A percentile compares a stretch with the other conserved stretches of the same genome.
Evolutionary conservation across 2,888 invertebrate species (phyloP).

Genomic region (Oasisia sp.): DNA sequence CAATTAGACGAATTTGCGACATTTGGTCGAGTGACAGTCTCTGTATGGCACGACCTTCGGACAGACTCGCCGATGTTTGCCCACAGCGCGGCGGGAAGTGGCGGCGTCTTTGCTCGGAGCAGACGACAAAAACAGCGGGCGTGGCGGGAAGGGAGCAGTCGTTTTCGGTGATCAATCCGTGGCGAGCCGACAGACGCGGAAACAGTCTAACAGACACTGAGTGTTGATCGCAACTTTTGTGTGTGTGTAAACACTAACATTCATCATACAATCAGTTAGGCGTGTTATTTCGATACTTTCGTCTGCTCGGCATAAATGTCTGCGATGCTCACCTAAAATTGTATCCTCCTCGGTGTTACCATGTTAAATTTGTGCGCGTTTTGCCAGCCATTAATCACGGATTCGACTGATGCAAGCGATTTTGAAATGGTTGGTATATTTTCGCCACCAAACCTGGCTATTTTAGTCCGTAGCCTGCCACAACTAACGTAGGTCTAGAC

Average conservation of each 20-base stretch:
- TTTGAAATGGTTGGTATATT: too few species aligned
- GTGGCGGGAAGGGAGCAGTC: not conserved
- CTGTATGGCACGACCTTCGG: not conserved
- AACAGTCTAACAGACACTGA: not conserved
- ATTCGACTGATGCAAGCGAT: too few species aligned
- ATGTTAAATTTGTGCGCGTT: too few species aligned
- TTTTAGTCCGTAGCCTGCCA: too few species aligned
- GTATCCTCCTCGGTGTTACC: too few species aligned
- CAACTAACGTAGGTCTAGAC: too few species aligned
- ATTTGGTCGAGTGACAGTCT: slow-evolving; percentile 3
- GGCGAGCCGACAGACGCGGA: not conserved
- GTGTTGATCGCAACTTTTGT: not conserved
- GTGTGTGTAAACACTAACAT: not conserved
- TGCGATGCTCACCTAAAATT: too few species aligned
- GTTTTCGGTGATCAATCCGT: not conserved
- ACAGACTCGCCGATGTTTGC: not conserved
- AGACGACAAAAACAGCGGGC: slow-evolving; percentile 6
- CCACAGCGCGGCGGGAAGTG: not conserved
- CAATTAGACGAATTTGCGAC: not conserved
- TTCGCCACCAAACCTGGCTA: too few species aligned
- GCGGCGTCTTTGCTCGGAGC: not conserved
- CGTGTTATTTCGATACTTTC: too few species aligned
- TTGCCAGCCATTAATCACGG: too few species aligned
- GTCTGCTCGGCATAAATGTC: too few species aligned
- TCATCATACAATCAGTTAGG: not conserved